Evolutionary conservation across 2,797 vertebrate genomes (phyloP).

Genomic region (Aplochiton taeniatus): DNA sequence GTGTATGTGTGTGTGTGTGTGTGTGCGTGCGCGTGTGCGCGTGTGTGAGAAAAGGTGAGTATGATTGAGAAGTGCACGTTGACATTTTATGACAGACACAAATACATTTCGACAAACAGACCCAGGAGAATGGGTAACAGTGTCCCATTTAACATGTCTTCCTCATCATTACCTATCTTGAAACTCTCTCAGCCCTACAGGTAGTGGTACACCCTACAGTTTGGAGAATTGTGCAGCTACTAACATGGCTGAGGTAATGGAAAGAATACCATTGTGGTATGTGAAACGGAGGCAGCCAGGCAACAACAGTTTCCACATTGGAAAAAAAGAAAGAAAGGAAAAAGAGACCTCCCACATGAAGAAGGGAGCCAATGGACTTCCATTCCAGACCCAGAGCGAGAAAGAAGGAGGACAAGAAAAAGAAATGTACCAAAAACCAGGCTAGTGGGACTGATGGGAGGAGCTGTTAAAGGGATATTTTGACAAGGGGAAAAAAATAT

Average conservation of each 20-base stretch:
- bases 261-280: slow-evolving; percentile 50
- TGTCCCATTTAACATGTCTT: too few species aligned
- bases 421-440: slow-evolving; percentile 46
- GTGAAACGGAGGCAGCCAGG: slow-evolving; percentile 41
- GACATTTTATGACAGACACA: too few species aligned
- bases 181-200: too few species aligned
- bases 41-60: neutral
- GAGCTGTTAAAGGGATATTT: slow-evolving; percentile 33
- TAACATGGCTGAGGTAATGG: slow-evolving; percentile 37
- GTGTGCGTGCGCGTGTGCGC: slow-evolving; percentile 1
- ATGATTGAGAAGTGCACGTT: too few species aligned
- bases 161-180: too few species aligned
- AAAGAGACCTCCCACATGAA: slow-evolving; percentile 44
- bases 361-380: slow-evolving; percentile 37
- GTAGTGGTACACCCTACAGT: too few species aligned
- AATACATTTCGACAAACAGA: too few species aligned
- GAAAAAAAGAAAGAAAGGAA: slow-evolving; percentile 15
- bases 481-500: slow-evolving; percentile 40
- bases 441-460: slow-evolving; percentile 44
- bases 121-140: too few species aligned
- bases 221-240: too few species aligned
- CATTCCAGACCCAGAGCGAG: slow-evolving; percentile 23
- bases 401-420: neutral
- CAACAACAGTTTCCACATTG: slow-evolving; percentile 65
- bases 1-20: neutral